phyloP scores from a whole-genome alignment of 2,888 invertebrate species.

The Allolobophora icterica region DNA sequence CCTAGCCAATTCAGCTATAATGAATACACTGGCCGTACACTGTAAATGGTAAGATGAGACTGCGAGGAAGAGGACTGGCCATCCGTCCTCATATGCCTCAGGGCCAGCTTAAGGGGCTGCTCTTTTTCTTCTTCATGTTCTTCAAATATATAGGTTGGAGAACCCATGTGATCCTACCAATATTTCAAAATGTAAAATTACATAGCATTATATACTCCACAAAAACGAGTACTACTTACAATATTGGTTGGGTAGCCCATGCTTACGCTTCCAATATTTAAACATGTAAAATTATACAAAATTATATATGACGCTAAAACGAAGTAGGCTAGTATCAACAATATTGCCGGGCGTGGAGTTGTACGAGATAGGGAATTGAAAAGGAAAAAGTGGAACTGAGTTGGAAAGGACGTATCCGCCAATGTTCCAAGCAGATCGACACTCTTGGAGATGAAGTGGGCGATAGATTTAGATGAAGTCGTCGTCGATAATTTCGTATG shows the following conservation, averaged over 20 bases:
- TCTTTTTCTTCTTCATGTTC: too few relatives aligned
- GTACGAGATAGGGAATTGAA: background rate
- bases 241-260: background rate
- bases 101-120: too few relatives aligned
- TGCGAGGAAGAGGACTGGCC: too few relatives aligned
- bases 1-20: too few relatives aligned
- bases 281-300: background rate
- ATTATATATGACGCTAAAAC: background rate
- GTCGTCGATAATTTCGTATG: conserved; percentile 23
- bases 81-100: too few relatives aligned
- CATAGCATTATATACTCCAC: too few relatives aligned
- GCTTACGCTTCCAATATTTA: background rate
- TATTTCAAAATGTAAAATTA: too few relatives aligned
- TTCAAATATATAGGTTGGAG: too few relatives aligned
- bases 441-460: background rate
- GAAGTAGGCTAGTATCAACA: background rate
- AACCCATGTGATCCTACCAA: too few relatives aligned
- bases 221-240: too few relatives aligned
- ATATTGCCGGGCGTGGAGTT: background rate
- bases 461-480: background rate
- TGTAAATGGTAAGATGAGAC: too few relatives aligned
- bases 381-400: background rate
- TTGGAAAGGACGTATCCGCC: background rate
- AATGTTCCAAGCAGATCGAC: background rate
- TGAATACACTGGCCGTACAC: too few relatives aligned